Percentiles rank a stretch among this genome's conserved stretches.
phyloP scores from a whole-genome alignment of 2,113 vertebrate genomes.

The Pelodiscus sinensis region DNA sequence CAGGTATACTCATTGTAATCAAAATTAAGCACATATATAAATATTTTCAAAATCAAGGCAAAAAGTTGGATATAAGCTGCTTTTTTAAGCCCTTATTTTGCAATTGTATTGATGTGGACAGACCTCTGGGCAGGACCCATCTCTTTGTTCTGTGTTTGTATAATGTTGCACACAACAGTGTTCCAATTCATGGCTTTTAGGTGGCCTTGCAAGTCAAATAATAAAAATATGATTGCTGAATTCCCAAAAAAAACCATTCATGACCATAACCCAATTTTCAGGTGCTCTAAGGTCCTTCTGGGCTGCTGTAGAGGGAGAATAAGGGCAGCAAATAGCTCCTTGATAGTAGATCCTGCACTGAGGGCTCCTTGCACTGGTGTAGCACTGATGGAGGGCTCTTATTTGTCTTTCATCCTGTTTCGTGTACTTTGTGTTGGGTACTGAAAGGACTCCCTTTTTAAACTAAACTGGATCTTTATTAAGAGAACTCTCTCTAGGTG shows the following conservation, averaged over 20 bases:
- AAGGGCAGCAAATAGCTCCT: neutral
- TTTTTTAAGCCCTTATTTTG: neutral
- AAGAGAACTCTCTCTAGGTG: neutral
- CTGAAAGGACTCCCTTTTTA: neutral
- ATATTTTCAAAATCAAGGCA: neutral
- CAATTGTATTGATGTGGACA: neutral
- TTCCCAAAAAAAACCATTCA: neutral
- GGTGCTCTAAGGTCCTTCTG: neutral
- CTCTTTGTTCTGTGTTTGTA: neutral
- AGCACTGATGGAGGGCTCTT: neutral
- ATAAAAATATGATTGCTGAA: neutral
- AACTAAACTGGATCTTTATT: neutral
- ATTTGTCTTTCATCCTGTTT: neutral
- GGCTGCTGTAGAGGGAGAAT: neutral
- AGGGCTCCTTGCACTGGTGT: neutral
- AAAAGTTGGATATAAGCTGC: neutral
- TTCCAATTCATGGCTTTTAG: neutral
- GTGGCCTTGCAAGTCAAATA: neutral
- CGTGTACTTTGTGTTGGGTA: neutral
- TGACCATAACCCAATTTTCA: neutral
- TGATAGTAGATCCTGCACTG: neutral
- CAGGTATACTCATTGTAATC: neutral
- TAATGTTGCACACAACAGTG: neutral
- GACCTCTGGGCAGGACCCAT: neutral
- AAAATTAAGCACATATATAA: neutral